Evolutionary conservation across 2,113 vertebrate species (phyloP), one percentile per base, ranked within the genome.

Genomic region (Silurus glanis): DNA sequence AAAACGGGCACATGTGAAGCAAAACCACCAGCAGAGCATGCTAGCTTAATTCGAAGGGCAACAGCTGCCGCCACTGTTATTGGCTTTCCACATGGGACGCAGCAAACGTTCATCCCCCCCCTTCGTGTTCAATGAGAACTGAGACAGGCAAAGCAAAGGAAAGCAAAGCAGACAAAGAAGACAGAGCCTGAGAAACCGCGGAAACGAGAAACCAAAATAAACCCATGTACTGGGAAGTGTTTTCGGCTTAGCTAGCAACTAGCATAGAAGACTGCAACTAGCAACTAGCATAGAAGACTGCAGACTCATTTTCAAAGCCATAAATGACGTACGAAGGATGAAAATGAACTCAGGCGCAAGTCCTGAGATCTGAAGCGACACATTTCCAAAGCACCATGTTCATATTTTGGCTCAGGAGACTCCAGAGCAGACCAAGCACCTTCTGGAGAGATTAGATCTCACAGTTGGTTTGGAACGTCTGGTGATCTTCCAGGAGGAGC

Each of bases 401-500:
- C 25, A 55, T 55, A 76, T 55, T 76, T 55, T 76, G 49, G 74
- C 74, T 37, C n/a, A 9, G 13, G 49, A 53, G 23, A 76, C 2
- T 12, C 49, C 21, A 74, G 71, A 74, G 45, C 45, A 74, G 71
- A 74, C 45, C 19, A 25, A 55, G 51, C 74, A 76, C 51, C 49
- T 76, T 49, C 74, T 25, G 51, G 23, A 76, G 23, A 76, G 74
- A 76, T 76, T 76, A 76, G 3, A 55, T 76, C 74, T 55, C 74
- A 76, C 74, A 76, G 51, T 76, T 55, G 13, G 74, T 1, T 55
- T 55, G 74, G 23, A 76, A 55, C 0, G 23, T 25, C 51, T 55
- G 23, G 5, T 55, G 0, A 6, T 76, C 74, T 49, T 51, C 21
- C 47, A 75, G 47, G 49, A 53, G 21, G 47, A 75, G 49, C 49